Conservation (phyloP, 2,888 invertebrate species). For the Sminthurides aquaticus region DNA sequence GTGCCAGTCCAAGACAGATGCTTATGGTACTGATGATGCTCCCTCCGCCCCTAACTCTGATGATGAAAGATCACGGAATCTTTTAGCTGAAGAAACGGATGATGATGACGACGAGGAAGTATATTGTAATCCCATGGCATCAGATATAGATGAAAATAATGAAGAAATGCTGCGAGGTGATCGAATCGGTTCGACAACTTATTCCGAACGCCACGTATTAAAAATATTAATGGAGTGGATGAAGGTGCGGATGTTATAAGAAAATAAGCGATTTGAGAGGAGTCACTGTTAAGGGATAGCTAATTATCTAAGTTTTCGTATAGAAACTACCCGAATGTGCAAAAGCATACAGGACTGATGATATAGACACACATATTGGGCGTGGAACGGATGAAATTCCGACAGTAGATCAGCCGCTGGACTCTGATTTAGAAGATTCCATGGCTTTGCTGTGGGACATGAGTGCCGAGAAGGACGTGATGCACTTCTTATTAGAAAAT, state of each 20-base stretch:
- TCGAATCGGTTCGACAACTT: slow-evolving; percentile 70
- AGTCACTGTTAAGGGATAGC: background rate
- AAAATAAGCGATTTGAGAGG: no score
- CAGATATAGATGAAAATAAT: slow-evolving; percentile 27
- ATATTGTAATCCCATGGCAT: slow-evolving; percentile 41
- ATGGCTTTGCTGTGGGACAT: slow-evolving; percentile 77
- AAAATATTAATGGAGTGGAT: slow-evolving; percentile 57
- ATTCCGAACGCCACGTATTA: slow-evolving; percentile 67
- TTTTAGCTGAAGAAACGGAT: slow-evolving; percentile 14
- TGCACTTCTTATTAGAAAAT: slow-evolving; percentile 60
- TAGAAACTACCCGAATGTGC: slow-evolving; percentile 12
- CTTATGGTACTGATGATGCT: background rate
- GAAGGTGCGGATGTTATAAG: slow-evolving; percentile 22
- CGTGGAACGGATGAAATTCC: slow-evolving; percentile 6
- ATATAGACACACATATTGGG: no score
- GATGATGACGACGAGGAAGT: slow-evolving; percentile 30
- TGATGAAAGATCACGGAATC: background rate
- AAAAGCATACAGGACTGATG: background rate
- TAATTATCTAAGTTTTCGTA: background rate
- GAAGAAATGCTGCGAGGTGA: slow-evolving; percentile 53
- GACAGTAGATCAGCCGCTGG: slow-evolving; percentile 35
- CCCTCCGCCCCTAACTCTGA: background rate
- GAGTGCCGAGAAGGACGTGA: slow-evolving; percentile 70
- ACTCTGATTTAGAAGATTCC: slow-evolving; percentile 57
- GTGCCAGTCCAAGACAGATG: slow-evolving; percentile 5